Percentiles rank a stretch among this genome's conserved stretches.
Conservation (phyloP, 2,797 vertebrate species). For the Balearica regulorum region DNA sequence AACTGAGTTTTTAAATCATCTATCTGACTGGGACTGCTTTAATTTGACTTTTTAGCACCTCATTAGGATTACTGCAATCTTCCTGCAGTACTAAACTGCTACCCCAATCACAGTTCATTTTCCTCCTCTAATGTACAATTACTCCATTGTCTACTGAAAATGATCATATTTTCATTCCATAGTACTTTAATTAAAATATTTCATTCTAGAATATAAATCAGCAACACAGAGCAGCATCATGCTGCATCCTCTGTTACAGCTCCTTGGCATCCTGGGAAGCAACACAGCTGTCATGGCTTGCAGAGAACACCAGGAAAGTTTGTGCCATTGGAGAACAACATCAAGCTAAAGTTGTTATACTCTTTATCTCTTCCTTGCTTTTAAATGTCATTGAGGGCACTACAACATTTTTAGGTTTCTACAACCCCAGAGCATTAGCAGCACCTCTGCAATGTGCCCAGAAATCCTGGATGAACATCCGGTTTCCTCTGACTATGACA, state of each 20-base stretch:
- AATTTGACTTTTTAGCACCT: conserved; percentile 48
- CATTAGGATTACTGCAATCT: conserved; percentile 15
- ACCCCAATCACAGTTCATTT: conserved; percentile 48
- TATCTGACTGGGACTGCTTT: neutral
- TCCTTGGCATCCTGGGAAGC: neutral
- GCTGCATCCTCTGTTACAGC: neutral
- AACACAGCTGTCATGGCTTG: neutral
- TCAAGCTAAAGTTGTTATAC: neutral
- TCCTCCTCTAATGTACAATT: conserved; percentile 16
- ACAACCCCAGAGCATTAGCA: neutral
- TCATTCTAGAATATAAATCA: conserved; percentile 19
- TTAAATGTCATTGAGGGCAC: neutral
- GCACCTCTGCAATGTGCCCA: neutral
- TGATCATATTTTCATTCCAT: conserved; percentile 27
- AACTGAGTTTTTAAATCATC: neutral
- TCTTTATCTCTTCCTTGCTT: neutral
- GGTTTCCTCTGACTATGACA: no score
- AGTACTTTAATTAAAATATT: conserved; percentile 19
- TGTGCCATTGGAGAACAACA: neutral
- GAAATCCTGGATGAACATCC: neutral
- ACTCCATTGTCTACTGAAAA: neutral
- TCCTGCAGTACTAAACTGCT: conserved; percentile 12
- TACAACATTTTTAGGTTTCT: neutral
- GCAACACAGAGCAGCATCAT: neutral
- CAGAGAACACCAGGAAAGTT: neutral